A percentile compares a stretch with the other conserved stretches of the same genome.
phyloP scores from a whole-genome alignment of 2,888 invertebrate species.

The Cephus nigrinus region DNA sequence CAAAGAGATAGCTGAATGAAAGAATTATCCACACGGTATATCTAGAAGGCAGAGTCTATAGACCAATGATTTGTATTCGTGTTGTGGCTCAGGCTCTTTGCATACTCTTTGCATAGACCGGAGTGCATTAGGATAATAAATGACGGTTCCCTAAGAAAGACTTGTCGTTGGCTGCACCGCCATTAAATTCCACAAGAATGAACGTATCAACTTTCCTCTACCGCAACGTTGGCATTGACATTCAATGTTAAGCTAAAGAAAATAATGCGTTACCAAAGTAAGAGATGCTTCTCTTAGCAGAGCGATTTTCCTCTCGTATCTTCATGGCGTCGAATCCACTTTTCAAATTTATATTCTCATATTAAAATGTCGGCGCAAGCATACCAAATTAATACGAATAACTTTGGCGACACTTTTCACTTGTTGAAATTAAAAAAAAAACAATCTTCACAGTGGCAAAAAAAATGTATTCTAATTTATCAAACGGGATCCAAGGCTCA shows the following conservation, averaged over 20 bases:
- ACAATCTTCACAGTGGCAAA: background rate
- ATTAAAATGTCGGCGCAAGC: background rate
- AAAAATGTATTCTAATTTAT: background rate
- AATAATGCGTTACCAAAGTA: conserved; percentile 52
- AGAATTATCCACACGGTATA: background rate
- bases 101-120: conserved; percentile 3
- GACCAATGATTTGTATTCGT: conserved; percentile 1
- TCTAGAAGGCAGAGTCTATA: background rate
- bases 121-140: conserved; percentile 5
- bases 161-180: background rate
- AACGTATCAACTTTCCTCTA: background rate
- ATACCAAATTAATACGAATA: background rate
- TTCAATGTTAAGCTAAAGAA: background rate
- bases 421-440: background rate
- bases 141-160: background rate
- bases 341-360: background rate
- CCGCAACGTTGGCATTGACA: background rate
- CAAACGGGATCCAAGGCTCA: background rate
- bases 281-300: conserved; percentile 52
- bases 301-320: conserved; percentile 57
- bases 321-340: conserved; percentile 38
- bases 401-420: background rate
- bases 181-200: background rate
- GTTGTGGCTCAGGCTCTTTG: background rate
- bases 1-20: background rate